phyloP scores from a whole-genome alignment of 2,888 invertebrate genomes.

The Diogma glabrata region DNA sequence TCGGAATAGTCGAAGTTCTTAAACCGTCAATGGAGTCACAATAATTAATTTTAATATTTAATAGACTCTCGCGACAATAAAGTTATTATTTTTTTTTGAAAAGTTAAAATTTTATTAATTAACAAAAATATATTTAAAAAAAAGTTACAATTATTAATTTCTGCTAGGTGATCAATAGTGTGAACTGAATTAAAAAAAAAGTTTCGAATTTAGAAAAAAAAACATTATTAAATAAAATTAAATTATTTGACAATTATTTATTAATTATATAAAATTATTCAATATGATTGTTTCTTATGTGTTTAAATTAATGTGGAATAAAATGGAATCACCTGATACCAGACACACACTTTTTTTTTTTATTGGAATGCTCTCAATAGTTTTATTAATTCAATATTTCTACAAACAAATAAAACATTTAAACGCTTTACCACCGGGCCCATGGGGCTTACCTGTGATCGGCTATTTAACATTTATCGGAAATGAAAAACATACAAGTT shows the following conservation, averaged over 20 bases:
- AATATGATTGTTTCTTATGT: constrained; percentile 30
- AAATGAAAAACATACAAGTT: constrained; percentile 61
- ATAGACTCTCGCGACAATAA: constrained; percentile 4
- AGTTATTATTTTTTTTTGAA: constrained; percentile 1
- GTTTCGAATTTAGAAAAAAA: background rate
- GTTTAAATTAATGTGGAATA: constrained; percentile 29
- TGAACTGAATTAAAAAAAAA: background rate
- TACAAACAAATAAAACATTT: constrained; percentile 29
- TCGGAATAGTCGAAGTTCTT: constrained; percentile 35
- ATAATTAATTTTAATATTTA: constrained; percentile 1
- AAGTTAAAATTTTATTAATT: background rate
- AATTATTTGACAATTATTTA: too few relatives aligned
- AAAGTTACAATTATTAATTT: background rate
- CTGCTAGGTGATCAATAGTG: background rate
- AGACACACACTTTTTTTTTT: constrained; percentile 32
- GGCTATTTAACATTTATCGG: constrained; percentile 76
- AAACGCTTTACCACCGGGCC: constrained; percentile 68
- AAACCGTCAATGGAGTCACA: constrained; percentile 9
- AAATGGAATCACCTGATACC: constrained; percentile 28
- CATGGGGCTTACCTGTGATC: constrained; percentile 74
- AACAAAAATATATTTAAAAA: background rate
- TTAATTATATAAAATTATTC: background rate
- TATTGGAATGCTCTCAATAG: constrained; percentile 26
- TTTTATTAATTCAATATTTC: constrained; percentile 34
- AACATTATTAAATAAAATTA: constrained; percentile 11